Percentiles rank a stretch among this genome's conserved stretches.
These are phyloP conservation scores for Ophraella communa DNA, from an alignment of 2,888 invertebrate species.

Conservation along the genomic window DNA sequence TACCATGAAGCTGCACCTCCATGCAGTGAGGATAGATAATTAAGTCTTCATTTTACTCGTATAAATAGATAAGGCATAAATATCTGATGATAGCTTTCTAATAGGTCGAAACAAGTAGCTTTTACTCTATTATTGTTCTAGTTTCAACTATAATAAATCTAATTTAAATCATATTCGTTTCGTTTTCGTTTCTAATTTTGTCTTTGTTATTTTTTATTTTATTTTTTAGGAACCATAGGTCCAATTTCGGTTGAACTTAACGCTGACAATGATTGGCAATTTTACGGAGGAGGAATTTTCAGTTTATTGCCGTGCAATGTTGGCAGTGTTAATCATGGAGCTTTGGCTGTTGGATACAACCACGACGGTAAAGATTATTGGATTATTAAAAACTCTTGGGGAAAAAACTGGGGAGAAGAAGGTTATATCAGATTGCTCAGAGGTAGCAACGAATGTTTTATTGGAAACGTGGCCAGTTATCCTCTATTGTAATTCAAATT, in stretches of 20 bases:
- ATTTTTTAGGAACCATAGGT: constrained; percentile 73
- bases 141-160: too few relatives aligned
- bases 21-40: too few relatives aligned
- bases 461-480: not conserved
- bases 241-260: constrained; percentile 90
- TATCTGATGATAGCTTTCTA: too few relatives aligned
- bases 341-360: constrained; percentile 71
- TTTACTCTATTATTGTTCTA: too few relatives aligned
- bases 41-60: too few relatives aligned
- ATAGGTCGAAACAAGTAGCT: too few relatives aligned
- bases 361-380: constrained; percentile 52
- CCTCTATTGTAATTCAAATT: not conserved
- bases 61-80: too few relatives aligned
- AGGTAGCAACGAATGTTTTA: constrained; percentile 74
- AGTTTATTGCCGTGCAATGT: constrained; percentile 72
- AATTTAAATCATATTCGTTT: too few relatives aligned
- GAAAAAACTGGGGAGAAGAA: constrained; percentile 42
- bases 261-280: constrained; percentile 75
- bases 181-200: too few relatives aligned
- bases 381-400: constrained; percentile 69
- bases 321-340: constrained; percentile 77
- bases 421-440: constrained; percentile 45
- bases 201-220: too few relatives aligned
- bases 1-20: too few relatives aligned
- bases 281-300: constrained; percentile 80